Evolutionary conservation across 2,797 vertebrate species (phyloP), one percentile per base, ranked within the genome.

Genomic region (Pantherophis vulpinus): DNA sequence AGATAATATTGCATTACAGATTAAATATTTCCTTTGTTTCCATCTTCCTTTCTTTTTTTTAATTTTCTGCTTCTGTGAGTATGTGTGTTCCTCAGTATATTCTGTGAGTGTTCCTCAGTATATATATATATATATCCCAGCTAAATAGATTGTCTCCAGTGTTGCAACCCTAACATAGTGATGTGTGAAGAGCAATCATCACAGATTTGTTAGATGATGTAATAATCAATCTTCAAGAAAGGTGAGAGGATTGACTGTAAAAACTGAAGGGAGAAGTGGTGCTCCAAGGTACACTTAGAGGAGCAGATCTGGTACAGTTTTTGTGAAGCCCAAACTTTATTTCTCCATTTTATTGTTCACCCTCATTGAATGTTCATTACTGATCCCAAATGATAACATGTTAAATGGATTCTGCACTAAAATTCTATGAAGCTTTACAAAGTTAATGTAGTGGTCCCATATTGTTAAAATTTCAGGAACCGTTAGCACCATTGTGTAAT

Each of bases 351-450:
- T 93, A 83, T 95, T 95, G 25, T 92, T 92, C 10, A 61, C 2
- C 66, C 1, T 6, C 5, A 94, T 93, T 96, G 92, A 96, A 93
- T 95, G 18, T 3, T 92, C 89, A 95, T 95, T 95, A 96, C 94
- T 25, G 11, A 95, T 94, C 14, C 58, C 90, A 58, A 96, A 96
- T 89, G 29, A 92, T 94, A 95, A 96, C 74, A 59, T 95, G 91
- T 95, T 94, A 93, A 95, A 96, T 93, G 90, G 74, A 93, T 95
- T 95, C 55, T 4, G 0, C 51, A 94, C 51, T 96, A 94, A 96
- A 97, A 94, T 96, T 95, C 94, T 96, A 94, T 93, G 89, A 94
- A 91, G 87, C 93, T 95, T 96, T 93, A 83, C 55, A 91, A 94
- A 95, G 88, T 90, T 95, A 93, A 94, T 89, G 13, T 88, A 95